Conservation (phyloP, 2,797 vertebrate species). For the Danio choprae region DNA sequence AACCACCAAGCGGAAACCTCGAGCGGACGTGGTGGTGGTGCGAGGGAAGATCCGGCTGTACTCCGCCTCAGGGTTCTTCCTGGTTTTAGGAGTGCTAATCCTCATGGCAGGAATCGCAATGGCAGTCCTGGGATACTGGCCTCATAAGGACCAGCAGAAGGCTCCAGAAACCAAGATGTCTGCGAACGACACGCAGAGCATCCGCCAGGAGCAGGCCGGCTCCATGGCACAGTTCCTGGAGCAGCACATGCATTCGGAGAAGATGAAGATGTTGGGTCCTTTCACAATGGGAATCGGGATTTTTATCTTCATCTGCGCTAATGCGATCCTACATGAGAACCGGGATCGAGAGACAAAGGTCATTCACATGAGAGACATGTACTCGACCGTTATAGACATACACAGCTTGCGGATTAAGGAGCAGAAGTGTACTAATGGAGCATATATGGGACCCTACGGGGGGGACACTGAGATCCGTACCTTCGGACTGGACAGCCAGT, state of each 20-base stretch:
- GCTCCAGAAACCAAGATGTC: conserved; percentile 64
- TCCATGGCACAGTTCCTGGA: conserved; percentile 88
- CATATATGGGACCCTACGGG: conserved; percentile 68
- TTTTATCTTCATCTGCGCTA: conserved; percentile 98
- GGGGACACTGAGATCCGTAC: conserved; percentile 68
- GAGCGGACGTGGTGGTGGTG: conserved; percentile 93
- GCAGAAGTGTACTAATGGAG: conserved; percentile 83
- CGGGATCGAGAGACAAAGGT: conserved; percentile 96
- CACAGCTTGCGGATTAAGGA: conserved; percentile 90
- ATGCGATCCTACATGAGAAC: conserved; percentile 97
- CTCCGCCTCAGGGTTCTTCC: conserved; percentile 94
- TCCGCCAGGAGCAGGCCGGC: conserved; percentile 70
- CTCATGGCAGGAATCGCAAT: conserved; percentile 91
- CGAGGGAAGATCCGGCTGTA: conserved; percentile 93
- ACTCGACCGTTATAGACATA: conserved; percentile 98
- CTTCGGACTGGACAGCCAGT: conserved; percentile 71
- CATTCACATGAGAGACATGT: conserved; percentile 99
- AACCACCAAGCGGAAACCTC: conserved; percentile 83
- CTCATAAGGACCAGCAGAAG: conserved; percentile 81
- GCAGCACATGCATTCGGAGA: conserved; percentile 91
- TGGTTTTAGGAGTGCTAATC: conserved; percentile 90
- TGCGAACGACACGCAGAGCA: conserved; percentile 73
- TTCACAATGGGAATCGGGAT: conserved; percentile 99
- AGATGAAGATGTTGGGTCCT: conserved; percentile 98
- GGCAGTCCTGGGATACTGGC: conserved; percentile 98